These are phyloP conservation scores for Hypothenemus hampei DNA, from an alignment of 1,140 invertebrate genomes.

Conservation along the genomic window DNA sequence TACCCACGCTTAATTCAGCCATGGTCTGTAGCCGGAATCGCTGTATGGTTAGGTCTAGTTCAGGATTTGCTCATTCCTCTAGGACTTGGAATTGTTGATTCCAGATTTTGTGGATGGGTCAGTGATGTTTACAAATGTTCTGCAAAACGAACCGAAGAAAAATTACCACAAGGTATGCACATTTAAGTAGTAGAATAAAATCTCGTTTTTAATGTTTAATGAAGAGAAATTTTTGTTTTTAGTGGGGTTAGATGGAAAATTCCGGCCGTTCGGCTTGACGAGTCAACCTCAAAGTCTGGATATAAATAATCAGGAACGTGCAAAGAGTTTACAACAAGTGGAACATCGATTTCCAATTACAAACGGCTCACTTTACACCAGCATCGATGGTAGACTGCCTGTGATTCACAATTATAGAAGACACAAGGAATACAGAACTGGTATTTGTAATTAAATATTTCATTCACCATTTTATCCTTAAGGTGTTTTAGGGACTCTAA, in stretches of 20 bases:
- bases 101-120: constrained; percentile 45
- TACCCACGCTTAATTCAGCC: constrained; percentile 39
- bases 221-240: constrained; percentile 19
- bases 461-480: background rate
- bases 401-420: constrained; percentile 48
- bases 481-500: constrained; percentile 3
- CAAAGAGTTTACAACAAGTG: constrained; percentile 39
- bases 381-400: constrained; percentile 47
- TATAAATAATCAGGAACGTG: constrained; percentile 26
- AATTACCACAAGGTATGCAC: constrained; percentile 41
- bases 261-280: constrained; percentile 48
- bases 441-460: constrained; percentile 10
- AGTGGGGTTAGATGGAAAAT: constrained; percentile 56
- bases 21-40: constrained; percentile 43
- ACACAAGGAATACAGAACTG: constrained; percentile 40
- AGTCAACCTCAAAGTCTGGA: constrained; percentile 42
- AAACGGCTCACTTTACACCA: constrained; percentile 55
- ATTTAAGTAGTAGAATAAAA: too few species aligned
- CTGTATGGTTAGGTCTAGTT: constrained; percentile 45
- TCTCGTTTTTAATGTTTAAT: background rate
- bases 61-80: constrained; percentile 47
- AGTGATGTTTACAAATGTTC: constrained; percentile 43
- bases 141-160: constrained; percentile 35
- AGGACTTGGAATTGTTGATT: constrained; percentile 46
- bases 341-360: constrained; percentile 57